These are phyloP conservation scores for Paramisgurnus dabryanus DNA, from an alignment of 2,113 vertebrate species.

Conservation along the genomic window DNA sequence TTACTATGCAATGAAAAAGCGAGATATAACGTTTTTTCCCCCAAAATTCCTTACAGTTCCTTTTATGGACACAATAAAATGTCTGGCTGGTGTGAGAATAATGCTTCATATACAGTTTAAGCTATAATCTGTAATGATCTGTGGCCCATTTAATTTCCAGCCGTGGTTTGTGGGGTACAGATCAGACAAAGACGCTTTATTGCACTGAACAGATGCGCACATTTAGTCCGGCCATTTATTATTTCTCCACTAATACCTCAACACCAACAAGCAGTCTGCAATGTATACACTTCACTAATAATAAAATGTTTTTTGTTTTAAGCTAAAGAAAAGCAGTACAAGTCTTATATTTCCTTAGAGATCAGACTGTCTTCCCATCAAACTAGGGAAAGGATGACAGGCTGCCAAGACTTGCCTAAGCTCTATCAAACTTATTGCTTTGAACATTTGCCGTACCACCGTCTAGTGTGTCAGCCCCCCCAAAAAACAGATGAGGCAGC, in stretches of 20 bases:
- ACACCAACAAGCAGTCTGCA: constrained; percentile 57
- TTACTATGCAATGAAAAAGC: too few relatives aligned
- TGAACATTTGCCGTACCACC: not conserved
- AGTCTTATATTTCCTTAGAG: constrained; percentile 31
- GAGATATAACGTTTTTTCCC: not conserved
- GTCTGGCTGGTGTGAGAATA: constrained; percentile 17
- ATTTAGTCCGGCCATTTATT: constrained; percentile 56
- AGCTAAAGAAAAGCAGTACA: constrained; percentile 28
- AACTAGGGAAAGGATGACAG: constrained; percentile 44
- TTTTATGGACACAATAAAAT: constrained; percentile 32
- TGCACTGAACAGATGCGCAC: constrained; percentile 46
- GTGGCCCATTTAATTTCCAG: constrained; percentile 43
- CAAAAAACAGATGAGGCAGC: not conserved
- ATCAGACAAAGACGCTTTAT: constrained; percentile 50
- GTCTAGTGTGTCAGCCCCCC: too few relatives aligned
- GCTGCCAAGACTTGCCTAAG: constrained; percentile 26
- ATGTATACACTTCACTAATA: constrained; percentile 49
- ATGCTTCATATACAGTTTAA: constrained; percentile 41
- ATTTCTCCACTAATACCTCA: constrained; percentile 57
- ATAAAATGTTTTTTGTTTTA: not conserved
- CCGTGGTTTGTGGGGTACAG: constrained; percentile 18
- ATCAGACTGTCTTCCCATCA: constrained; percentile 24
- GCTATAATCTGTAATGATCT: constrained; percentile 50
- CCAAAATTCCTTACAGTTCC: constrained; percentile 21
- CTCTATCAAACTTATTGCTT: constrained; percentile 28